Base-by-base conservation (phyloP, 2,797 vertebrate genomes). In the Champsocephalus gunnari region DNA sequence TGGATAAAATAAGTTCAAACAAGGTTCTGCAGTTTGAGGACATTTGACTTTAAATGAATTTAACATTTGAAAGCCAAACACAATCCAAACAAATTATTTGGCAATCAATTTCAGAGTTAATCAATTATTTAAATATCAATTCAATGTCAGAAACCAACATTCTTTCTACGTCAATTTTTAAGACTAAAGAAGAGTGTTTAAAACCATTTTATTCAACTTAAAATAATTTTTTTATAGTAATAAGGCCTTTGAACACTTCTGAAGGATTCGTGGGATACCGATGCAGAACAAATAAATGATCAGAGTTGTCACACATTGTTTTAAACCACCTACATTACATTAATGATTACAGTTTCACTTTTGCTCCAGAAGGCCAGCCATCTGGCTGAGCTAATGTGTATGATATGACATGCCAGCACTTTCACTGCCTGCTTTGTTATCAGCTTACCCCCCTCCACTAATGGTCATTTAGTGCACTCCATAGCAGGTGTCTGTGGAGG, bases 401-500 rank as follows among this genome's bases (percentile, higher is more conserved):
- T 73, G 88, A 89, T 89, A 87, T 89, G 90, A 92, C 83, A 90
- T 80, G 81, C 71, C 87, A 76, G 86, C 87, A 90, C 90, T 94
- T 92, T 94, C 92, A 80, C 92, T 90, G 86, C 24, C 80, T 86
- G 89, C 86, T 91, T 91, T 93, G 92, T 94, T 86, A 51, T 74
- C 73, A 64, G 61, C n/a, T 73, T 47, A 67, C 73, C 88, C 90
- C 83, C 87, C 89, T 75, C 85, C 63, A 81, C 83, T 86, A 82
- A 87, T 81, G 78, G 80, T 83, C 89, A 90, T 93, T 93, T 92
- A 94, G 88, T 89, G 80, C 71, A 61, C 79, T 76, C 82, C 91
- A 86, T 92, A 85, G 92, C 94, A 94, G 94, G 94, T 92, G 93
- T 91, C 87, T 88, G 84, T 74, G 87, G 88, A 91, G 94, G 94